Conservation (phyloP, 2,113 vertebrate species). For the Grallaria varia region DNA sequence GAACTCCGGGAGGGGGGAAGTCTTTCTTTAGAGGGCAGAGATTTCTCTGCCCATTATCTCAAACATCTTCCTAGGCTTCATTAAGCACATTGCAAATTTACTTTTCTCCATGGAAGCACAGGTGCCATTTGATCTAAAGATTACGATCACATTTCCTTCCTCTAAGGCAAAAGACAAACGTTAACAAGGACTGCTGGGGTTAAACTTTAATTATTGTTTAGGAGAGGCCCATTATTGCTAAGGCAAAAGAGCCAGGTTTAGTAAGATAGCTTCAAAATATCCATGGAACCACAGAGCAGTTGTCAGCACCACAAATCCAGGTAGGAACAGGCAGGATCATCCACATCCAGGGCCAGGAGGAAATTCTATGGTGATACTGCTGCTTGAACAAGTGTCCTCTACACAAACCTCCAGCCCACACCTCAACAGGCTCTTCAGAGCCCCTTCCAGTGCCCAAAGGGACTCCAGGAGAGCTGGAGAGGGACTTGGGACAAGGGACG, state of each 20-base stretch:
- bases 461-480: no score
- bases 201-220: neutral
- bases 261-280: neutral
- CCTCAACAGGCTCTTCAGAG: neutral
- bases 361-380: neutral
- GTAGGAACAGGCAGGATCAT: neutral
- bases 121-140: neutral
- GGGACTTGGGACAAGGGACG: no score
- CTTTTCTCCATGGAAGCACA: neutral
- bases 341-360: neutral
- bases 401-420: neutral
- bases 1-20: neutral
- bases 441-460: neutral
- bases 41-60: neutral
- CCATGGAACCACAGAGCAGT: neutral
- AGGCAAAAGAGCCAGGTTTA: neutral
- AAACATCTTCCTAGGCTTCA: neutral
- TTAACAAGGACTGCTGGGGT: neutral
- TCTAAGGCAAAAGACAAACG: constrained; percentile 6
- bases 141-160: constrained; percentile 14
- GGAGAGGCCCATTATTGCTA: neutral
- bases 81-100: neutral
- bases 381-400: neutral
- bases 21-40: neutral
- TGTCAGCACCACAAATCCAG: neutral